A percentile compares a stretch with the other conserved stretches of the same genome.
These are phyloP conservation scores for Rhinoderma darwinii DNA, from an alignment of 2,113 vertebrate species.

Conservation along the genomic window DNA sequence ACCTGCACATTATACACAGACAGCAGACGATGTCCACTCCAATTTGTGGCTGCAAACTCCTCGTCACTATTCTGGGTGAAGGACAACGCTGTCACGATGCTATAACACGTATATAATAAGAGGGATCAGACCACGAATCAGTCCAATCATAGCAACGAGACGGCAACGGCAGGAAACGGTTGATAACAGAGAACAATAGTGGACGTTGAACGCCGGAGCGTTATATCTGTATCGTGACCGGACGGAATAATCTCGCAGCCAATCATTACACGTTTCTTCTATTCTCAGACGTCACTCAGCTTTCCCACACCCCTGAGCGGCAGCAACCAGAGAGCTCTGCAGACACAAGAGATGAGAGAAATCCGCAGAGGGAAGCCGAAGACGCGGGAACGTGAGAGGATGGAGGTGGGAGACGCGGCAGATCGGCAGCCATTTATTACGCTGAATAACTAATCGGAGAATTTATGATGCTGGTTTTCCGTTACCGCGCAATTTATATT, in stretches of 20 bases:
- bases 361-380: constrained; percentile 56
- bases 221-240: no score
- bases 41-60: no score
- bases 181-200: not conserved
- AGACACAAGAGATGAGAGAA: not conserved
- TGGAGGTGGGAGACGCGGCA: constrained; percentile 54
- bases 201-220: no score
- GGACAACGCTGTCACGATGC: no score
- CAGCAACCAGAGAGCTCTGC: not conserved
- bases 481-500: constrained; percentile 82
- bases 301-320: not conserved
- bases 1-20: no score
- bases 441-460: constrained; percentile 85
- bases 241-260: no score
- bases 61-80: no score
- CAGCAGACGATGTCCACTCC: no score
- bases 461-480: constrained; percentile 82
- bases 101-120: no score
- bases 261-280: no score
- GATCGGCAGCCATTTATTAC: constrained; percentile 79
- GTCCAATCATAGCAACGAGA: not conserved
- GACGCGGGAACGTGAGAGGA: constrained; percentile 6
- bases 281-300: not conserved
- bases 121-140: no score
- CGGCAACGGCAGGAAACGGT: not conserved